Evolutionary conservation across 2,888 invertebrate genomes (phyloP).

Genomic region (Herminia tarsipennalis): DNA sequence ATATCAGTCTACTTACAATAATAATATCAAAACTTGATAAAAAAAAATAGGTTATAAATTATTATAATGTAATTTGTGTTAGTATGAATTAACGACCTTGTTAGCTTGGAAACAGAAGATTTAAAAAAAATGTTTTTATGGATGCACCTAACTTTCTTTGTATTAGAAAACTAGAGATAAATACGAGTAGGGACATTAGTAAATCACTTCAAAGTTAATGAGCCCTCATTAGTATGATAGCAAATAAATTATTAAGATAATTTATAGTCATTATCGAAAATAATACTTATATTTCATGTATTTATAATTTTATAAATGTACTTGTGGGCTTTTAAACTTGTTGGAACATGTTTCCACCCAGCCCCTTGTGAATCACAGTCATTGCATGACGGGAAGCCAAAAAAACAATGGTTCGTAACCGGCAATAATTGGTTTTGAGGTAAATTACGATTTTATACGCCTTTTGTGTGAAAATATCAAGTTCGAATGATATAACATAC

Average conservation of each 20-base stretch:
- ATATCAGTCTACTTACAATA: no score
- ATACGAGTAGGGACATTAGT: background rate
- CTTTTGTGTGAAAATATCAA: background rate
- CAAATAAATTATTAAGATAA: background rate
- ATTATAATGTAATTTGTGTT: no score
- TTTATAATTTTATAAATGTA: slow-evolving; percentile 22
- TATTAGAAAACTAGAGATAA: background rate
- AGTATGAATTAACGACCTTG: no score
- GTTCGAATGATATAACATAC: no score
- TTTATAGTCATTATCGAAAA: background rate
- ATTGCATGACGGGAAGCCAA: slow-evolving; percentile 17
- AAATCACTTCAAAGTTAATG: slow-evolving; percentile 1
- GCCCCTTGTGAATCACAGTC: slow-evolving; percentile 16
- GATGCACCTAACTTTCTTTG: background rate
- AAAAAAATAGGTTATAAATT: no score
- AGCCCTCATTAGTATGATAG: slow-evolving; percentile 1
- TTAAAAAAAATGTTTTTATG: no score
- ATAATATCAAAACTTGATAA: no score
- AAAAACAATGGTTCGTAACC: slow-evolving; percentile 10
- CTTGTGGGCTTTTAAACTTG: no score
- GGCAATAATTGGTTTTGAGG: slow-evolving; percentile 13
- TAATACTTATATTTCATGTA: slow-evolving; percentile 3
- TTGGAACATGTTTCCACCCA: slow-evolving; percentile 30
- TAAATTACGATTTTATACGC: background rate
- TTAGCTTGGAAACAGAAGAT: no score